Evolutionary conservation across 2,797 vertebrate genomes (phyloP).

Genomic region (Leucoraja ocellata): DNA sequence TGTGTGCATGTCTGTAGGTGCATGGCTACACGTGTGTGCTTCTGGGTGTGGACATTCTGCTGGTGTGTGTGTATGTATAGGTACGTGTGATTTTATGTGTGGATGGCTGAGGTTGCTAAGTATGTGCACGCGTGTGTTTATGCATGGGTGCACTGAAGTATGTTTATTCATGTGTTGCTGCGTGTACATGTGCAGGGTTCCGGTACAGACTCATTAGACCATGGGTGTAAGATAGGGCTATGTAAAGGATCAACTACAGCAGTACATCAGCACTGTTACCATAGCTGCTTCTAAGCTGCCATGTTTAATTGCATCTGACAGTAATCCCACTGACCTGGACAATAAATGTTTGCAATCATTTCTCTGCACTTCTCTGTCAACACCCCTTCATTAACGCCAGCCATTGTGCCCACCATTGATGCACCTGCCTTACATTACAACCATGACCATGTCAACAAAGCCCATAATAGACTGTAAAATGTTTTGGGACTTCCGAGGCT

Average conservation of each 20-base stretch:
- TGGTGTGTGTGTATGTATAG: neutral
- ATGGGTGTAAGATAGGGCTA: neutral
- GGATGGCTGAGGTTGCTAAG: too few species aligned
- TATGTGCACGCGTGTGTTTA: neutral
- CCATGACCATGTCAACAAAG: too few species aligned
- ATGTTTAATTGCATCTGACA: conserved; percentile 13
- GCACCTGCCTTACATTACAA: too few species aligned
- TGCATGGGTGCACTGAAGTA: neutral
- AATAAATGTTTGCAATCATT: neutral
- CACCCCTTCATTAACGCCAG: too few species aligned
- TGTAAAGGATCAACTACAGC: neutral
- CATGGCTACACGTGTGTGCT: neutral
- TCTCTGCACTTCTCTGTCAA: too few species aligned
- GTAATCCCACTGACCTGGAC: neutral
- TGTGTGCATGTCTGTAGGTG: neutral
- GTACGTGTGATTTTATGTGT: neutral
- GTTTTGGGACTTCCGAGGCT: too few species aligned
- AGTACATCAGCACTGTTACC: neutral
- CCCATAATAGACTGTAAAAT: too few species aligned
- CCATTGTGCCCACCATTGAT: too few species aligned
- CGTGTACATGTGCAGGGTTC: too few species aligned
- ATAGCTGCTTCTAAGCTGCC: neutral
- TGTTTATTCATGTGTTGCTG: too few species aligned
- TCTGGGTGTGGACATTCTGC: neutral
- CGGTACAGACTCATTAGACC: neutral